phyloP scores from a whole-genome alignment of 2,113 vertebrate species.

The Deroptyus accipitrinus region DNA sequence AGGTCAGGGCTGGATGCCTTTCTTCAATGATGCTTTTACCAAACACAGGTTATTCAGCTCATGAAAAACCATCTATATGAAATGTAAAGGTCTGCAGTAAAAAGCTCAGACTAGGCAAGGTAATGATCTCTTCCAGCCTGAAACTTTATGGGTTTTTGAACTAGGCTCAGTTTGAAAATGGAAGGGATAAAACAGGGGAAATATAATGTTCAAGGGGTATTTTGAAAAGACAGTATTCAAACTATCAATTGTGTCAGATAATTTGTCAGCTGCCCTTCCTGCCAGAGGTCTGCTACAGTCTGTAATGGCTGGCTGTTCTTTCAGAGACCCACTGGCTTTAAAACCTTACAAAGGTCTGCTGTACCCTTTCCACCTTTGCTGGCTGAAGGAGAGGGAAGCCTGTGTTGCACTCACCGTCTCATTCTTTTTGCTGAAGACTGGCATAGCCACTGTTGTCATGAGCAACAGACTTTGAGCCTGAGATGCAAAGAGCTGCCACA shows the following conservation, averaged over 20 bases:
- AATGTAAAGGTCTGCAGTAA: not conserved
- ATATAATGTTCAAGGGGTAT: not conserved
- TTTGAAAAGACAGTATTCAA: not conserved
- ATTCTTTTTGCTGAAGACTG: constrained; percentile 96
- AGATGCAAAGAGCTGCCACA: constrained; percentile 83
- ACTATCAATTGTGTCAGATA: not conserved
- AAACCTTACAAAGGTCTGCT: rapidly evolving
- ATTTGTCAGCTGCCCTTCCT: not conserved
- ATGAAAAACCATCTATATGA: not conserved
- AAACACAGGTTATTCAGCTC: not conserved
- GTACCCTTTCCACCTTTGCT: not conserved
- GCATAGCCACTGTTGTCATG: constrained; percentile 96
- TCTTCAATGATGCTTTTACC: not conserved
- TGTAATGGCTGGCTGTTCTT: not conserved
- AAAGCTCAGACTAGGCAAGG: not conserved
- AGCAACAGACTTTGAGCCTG: constrained; percentile 87
- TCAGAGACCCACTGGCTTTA: not conserved
- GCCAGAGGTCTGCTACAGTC: not conserved
- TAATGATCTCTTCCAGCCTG: not conserved
- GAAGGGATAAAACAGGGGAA: not conserved
- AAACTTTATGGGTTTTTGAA: not conserved
- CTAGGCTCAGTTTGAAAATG: not conserved
- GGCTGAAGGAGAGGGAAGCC: not conserved
- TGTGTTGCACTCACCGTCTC: constrained; percentile 82
- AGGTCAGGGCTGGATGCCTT: not conserved